Base-by-base conservation (phyloP, 1,140 invertebrate species). In the Holotrichia oblita region DNA sequence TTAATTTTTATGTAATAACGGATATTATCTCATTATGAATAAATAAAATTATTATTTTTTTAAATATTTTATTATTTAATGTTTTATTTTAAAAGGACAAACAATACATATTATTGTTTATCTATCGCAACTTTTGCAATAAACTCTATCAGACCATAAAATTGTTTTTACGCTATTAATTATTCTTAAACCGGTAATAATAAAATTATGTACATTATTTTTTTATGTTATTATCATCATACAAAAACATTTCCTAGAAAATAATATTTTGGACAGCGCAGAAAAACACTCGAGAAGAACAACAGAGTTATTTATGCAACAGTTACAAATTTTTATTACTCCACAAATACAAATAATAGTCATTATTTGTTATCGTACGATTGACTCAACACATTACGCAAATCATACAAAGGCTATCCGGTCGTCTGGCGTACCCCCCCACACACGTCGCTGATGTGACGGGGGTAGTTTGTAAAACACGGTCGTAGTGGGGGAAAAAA, bases 351-450 rank as follows among this genome's bases (percentile, higher is more conserved):
- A 7, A 44, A 44, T 44, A 44, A 44, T 44, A 44, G n/a, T n/a
- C n/a, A 44, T 14, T 14, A 17, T 55, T 6, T 14, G 48, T 55
- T 69, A 69, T 69, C 61, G 61, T 22, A 69, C 61, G 17, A 69
- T 69, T 69, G 61, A 69, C 8, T 69, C 22, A 69, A 69, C 9
- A 55, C 17, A 34, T 69, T 69, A 69, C 61, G 61, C 61, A 34
- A 69, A 69, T 22, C 27, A 9, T 34, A 69, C 61, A 34, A 24
- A 24, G 61, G 22, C 61, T 34, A 34, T 69, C 42, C 42, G 14
- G 9, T n/a, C 48, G 61, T 69, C 61, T 27, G 22, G 9, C 12
- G 12, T 69, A 69, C 61, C 61, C 44, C n/a, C 27, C 61, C 22
- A 24, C 22, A 27, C 20, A 27, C 6, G 22, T 4, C 61, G 44